Base-by-base conservation (phyloP, 2,113 vertebrate species). In the Dendrocopos noguchii region DNA sequence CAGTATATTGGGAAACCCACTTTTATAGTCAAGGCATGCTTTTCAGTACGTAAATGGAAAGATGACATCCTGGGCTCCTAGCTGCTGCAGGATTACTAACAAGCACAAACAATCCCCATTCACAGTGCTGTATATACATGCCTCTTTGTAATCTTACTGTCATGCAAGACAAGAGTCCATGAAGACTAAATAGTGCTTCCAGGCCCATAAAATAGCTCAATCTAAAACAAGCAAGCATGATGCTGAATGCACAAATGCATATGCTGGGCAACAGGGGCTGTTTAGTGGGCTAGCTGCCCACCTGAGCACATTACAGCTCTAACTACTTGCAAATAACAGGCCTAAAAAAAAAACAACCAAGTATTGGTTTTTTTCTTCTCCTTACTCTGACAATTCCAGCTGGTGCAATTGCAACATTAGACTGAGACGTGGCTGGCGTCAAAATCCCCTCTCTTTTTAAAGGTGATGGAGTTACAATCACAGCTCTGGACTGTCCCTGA, bases 381-480 rank as follows among this genome's bases (percentile, higher is more conserved):
- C 97, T 97, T 98, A 99, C 99, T 97, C 97, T 96, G 95, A 97
- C 87, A 53, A 99, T 97, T 97, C 97, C 94, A 86, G 99, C 95
- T 33, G 98, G 97, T 27, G 98, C 67, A 77, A 99, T 98, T 95
- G 99, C 98, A 88, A 99, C 96, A 36, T 95, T 97, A 52, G 98
- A 95, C 67, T 98, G 98, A 71, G 98, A 96, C 74, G 97, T 97
- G 9, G 97, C 90, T 53, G 98, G 96, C 25, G 98, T 97, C 95
- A 98, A 92, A 89, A 98, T 96, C 57, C 97, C 97, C 39, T 99
- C 98, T 88, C 97, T 97, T 97, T 99, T 99, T 94, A 99, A 93
- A 88, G 98, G 96, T 52, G 98, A 96, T 33, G 98, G 98, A 14
- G 99, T 98, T 94, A 99, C 98, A 78, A 99, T 98, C 94, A 99